Conservation (phyloP, 2,888 invertebrate species). For the Mythimna albipuncta region DNA sequence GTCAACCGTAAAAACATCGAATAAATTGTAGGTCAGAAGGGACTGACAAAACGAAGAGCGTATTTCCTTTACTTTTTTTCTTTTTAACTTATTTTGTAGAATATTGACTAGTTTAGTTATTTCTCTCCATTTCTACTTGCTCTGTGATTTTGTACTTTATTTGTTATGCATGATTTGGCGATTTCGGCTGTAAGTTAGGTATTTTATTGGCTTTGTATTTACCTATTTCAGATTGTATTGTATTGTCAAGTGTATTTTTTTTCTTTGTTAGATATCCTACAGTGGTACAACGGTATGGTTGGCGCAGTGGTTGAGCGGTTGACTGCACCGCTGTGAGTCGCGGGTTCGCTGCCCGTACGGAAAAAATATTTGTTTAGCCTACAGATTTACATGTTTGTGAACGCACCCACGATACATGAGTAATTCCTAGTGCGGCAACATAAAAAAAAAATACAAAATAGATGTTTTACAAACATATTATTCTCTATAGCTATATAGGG, state of each 20-base stretch:
- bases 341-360: no score
- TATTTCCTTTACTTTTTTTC: slow-evolving; percentile 79
- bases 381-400: no score
- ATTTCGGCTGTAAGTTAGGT: slow-evolving; percentile 21
- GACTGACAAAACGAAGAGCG: slow-evolving; percentile 87
- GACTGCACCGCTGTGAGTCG: no score
- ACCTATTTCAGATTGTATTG: background rate
- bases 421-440: no score
- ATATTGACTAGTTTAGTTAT: slow-evolving; percentile 79
- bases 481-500: no score
- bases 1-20: slow-evolving; percentile 89
- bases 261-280: background rate
- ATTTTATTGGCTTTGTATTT: background rate
- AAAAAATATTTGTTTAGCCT: no score
- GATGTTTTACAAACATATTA: no score
- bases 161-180: slow-evolving; percentile 49
- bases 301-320: no score
- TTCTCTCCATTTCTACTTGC: slow-evolving; percentile 63
- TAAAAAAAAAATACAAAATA: no score
- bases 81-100: slow-evolving; percentile 83
- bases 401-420: no score
- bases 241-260: background rate
- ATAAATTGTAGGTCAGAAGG: slow-evolving; percentile 90
- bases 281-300: no score
- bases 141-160: slow-evolving; percentile 55